Conservation (phyloP, 64 coral and sea anemone species). For the Orbicella faveolata region DNA sequence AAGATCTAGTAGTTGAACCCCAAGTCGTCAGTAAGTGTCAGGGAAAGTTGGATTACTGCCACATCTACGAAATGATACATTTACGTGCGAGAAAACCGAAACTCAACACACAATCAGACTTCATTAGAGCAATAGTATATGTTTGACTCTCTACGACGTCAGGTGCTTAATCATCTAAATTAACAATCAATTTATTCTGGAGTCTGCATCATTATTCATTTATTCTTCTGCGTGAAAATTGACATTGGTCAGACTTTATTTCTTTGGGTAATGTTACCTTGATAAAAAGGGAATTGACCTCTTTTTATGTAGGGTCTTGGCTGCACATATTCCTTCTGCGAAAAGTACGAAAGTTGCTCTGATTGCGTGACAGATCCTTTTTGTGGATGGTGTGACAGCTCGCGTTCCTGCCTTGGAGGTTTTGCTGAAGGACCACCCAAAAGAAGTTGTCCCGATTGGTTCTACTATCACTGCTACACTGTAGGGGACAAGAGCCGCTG, state of each 20-base stretch:
- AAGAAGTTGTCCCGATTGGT: constrained; percentile 46
- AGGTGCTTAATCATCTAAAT: too few species aligned
- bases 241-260: not conserved
- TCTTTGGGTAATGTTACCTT: not conserved
- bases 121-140: too few species aligned
- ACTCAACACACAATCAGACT: too few species aligned
- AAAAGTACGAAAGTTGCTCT: constrained; percentile 34
- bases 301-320: constrained; percentile 29
- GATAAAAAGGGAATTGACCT: not conserved
- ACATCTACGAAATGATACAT: too few species aligned
- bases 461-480: constrained; percentile 51
- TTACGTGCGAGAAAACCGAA: too few species aligned
- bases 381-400: constrained; percentile 57
- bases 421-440: constrained; percentile 20
- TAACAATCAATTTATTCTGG: too few species aligned
- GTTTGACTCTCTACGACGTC: too few species aligned
- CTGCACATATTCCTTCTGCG: constrained; percentile 55
- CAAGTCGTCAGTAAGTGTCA: too few species aligned
- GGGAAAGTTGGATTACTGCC: too few species aligned
- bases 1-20: too few species aligned
- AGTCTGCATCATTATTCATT: not conserved
- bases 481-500: constrained; percentile 31
- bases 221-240: not conserved
- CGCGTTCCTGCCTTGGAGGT: constrained; percentile 23
- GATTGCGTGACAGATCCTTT: constrained; percentile 32